Evolutionary conservation across 2,888 invertebrate species (phyloP).

Genomic region (Tenthredo livida): DNA sequence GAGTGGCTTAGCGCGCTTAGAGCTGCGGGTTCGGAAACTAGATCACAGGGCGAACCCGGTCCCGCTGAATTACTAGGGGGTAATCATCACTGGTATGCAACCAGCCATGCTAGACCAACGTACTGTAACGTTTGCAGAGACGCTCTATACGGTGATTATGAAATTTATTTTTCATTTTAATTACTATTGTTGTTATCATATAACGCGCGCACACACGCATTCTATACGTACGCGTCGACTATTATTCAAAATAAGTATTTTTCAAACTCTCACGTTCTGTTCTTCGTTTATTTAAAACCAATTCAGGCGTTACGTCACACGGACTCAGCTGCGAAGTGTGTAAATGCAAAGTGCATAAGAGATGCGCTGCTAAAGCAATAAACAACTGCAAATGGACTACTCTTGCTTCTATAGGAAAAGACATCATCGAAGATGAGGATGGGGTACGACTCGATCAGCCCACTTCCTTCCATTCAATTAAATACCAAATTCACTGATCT

Average conservation of each 20-base stretch:
- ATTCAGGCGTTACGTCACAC: constrained; percentile 93
- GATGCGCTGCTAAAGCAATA: constrained; percentile 95
- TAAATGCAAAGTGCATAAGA: constrained; percentile 98
- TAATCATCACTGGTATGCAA: constrained; percentile 92
- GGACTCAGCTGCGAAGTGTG: constrained; percentile 98
- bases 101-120: constrained; percentile 96
- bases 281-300: neutral
- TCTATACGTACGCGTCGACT: too few relatives aligned
- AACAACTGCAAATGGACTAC: constrained; percentile 99
- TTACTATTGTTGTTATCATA: too few relatives aligned
- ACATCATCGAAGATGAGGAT: constrained; percentile 95
- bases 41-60: constrained; percentile 80
- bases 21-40: constrained; percentile 82
- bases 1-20: constrained; percentile 93
- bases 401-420: constrained; percentile 95
- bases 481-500: constrained; percentile 8
- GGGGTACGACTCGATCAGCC: constrained; percentile 81
- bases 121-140: constrained; percentile 99
- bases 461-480: too few relatives aligned
- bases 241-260: too few relatives aligned
- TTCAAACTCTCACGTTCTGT: neutral
- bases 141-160: constrained; percentile 88
- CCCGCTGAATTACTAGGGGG: constrained; percentile 84
- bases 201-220: too few relatives aligned
- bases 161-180: too few relatives aligned